phyloP scores from a whole-genome alignment of 1,140 invertebrate genomes.

The Cotesia chilonis region DNA sequence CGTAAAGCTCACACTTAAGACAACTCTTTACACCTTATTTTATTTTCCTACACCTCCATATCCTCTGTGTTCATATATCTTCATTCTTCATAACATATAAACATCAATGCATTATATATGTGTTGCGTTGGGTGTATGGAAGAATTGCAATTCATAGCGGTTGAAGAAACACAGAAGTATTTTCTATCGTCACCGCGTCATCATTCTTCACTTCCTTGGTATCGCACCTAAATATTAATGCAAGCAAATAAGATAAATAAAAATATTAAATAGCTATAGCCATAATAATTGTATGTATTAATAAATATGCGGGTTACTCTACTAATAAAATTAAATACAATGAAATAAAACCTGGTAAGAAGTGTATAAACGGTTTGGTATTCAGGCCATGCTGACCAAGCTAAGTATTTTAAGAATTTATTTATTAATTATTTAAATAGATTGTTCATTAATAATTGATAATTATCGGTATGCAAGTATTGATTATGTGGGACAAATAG shows the following conservation, averaged over 20 bases:
- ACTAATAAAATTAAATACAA: no score
- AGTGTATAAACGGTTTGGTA: constrained; percentile 30
- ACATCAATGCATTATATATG: no score
- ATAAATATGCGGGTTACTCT: no score
- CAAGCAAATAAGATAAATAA: no score
- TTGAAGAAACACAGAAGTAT: constrained; percentile 21
- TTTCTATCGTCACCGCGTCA: constrained; percentile 20
- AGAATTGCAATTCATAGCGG: constrained; percentile 17
- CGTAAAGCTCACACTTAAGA: neutral
- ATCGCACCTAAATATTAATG: neutral
- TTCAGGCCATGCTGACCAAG: constrained; percentile 30
- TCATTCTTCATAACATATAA: no score
- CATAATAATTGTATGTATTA: neutral
- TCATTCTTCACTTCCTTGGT: constrained; percentile 25
- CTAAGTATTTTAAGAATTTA: constrained; percentile 11
- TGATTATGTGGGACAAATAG: no score
- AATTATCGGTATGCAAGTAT: neutral
- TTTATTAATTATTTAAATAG: neutral
- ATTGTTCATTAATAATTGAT: neutral
- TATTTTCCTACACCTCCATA: no score
- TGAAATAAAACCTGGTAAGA: constrained; percentile 10
- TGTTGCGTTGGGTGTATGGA: neutral
- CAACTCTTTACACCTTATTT: no score
- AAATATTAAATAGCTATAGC: no score
- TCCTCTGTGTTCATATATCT: neutral